Evolutionary conservation across 2,113 vertebrate genomes (phyloP).

Genomic region (Orientallactaga bullata): DNA sequence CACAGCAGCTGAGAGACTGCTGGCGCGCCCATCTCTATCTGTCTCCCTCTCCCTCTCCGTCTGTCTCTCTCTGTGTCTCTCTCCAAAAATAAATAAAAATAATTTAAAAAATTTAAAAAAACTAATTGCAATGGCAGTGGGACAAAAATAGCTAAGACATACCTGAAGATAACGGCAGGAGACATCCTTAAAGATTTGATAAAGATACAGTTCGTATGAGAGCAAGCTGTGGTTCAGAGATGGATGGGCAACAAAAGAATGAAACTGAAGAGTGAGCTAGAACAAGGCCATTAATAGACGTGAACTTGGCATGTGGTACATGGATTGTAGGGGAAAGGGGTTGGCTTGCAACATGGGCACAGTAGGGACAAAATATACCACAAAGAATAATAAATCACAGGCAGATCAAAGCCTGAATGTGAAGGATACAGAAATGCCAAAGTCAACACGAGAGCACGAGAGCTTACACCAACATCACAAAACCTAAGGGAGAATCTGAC

Average conservation of each 20-base stretch:
- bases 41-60: too few relatives aligned
- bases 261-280: neutral
- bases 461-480: neutral
- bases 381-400: neutral
- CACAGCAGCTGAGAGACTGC: too few relatives aligned
- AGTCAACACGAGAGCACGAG: accelerated
- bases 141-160: neutral
- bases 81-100: too few relatives aligned
- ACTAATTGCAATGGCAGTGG: neutral
- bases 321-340: neutral
- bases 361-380: accelerated
- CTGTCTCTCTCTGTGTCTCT: too few relatives aligned
- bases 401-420: accelerated
- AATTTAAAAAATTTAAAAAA: too few relatives aligned
- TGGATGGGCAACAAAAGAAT: accelerated
- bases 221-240: accelerated
- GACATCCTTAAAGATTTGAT: accelerated
- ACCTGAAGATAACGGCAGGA: too few relatives aligned
- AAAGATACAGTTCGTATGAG: accelerated
- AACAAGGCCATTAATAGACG: accelerated
- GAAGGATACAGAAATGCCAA: accelerated
- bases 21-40: too few relatives aligned
- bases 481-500: neutral
- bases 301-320: accelerated
- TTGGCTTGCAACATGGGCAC: accelerated